phyloP scores from a whole-genome alignment of 2,888 invertebrate species.

The Diarsia rubi region DNA sequence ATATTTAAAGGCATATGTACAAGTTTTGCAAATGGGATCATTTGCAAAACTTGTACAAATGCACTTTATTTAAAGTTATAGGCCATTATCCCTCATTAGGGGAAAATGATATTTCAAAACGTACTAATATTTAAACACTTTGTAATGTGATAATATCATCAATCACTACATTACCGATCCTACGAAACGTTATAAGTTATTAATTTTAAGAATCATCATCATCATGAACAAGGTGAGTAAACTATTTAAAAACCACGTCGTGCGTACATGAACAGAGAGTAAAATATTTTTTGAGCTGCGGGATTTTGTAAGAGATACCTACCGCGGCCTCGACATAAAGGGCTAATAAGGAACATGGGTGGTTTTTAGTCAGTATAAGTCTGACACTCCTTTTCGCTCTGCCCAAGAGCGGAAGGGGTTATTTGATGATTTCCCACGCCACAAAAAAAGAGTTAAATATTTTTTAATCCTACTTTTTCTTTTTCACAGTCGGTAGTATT shows the following conservation, averaged over 20 bases:
- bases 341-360: too few species aligned
- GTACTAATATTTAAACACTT: slow-evolving; percentile 15
- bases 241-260: neutral
- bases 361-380: too few species aligned
- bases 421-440: too few species aligned
- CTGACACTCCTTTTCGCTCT: too few species aligned
- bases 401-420: too few species aligned
- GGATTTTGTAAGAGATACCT: too few species aligned
- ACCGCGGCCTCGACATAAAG: too few species aligned
- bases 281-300: neutral
- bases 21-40: slow-evolving; percentile 15
- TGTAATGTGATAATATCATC: neutral
- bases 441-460: neutral
- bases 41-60: too few species aligned
- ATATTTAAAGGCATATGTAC: neutral
- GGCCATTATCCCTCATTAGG: slow-evolving; percentile 4
- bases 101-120: slow-evolving; percentile 21
- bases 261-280: too few species aligned
- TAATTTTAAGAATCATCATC: neutral
- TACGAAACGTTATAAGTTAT: slow-evolving; percentile 2
- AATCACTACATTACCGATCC: neutral
- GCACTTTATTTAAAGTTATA: neutral
- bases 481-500: slow-evolving; percentile 23
- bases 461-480: neutral
- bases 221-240: slow-evolving; percentile 31